These are phyloP conservation scores for Cassiopea xamachana DNA, from an alignment of 30 jellyfish, hydroid and myxozoan genomes.

Conservation along the genomic window DNA sequence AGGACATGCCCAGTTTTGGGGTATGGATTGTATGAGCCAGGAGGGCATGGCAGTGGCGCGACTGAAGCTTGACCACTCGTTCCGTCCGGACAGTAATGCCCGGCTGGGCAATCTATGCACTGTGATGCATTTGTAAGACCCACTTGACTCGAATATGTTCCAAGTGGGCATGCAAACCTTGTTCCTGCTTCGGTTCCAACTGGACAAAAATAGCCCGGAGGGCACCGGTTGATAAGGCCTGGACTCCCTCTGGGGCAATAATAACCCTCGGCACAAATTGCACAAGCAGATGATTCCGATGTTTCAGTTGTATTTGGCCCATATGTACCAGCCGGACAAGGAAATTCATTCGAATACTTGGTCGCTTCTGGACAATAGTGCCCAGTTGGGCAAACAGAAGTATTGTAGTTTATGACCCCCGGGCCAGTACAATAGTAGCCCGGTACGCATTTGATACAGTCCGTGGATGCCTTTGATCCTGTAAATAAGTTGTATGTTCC, in stretches of 20 bases:
- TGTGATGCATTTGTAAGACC: constrained; percentile 81
- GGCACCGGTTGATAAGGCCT: constrained; percentile 69
- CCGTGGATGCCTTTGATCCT: constrained; percentile 55
- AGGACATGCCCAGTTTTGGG: constrained; percentile 78
- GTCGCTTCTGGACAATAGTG: constrained; percentile 93
- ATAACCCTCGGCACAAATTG: constrained; percentile 73
- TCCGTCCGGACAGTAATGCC: constrained; percentile 98
- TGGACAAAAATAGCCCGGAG: constrained; percentile 95
- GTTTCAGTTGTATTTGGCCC: constrained; percentile 68
- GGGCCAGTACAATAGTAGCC: constrained; percentile 96
- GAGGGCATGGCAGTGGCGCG: constrained; percentile 95
- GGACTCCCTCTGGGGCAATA: constrained; percentile 92
- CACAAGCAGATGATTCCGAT: constrained; percentile 75
- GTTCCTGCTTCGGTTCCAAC: constrained; percentile 87
- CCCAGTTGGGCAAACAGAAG: constrained; percentile 81
- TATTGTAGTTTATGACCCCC: constrained; percentile 72
- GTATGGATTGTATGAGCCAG: constrained; percentile 91
- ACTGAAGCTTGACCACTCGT: constrained; percentile 84
- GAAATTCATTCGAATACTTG: constrained; percentile 73
- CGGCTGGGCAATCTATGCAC: constrained; percentile 92
- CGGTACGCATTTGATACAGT: constrained; percentile 83
- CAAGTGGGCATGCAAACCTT: constrained; percentile 90
- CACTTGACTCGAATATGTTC: constrained; percentile 75
- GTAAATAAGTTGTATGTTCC: constrained; percentile 53
- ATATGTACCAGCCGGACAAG: constrained; percentile 94